A percentile compares a stretch with the other conserved stretches of the same genome.
phyloP scores from a whole-genome alignment of 2,113 vertebrate species.

The Pangasianodon gigas region DNA sequence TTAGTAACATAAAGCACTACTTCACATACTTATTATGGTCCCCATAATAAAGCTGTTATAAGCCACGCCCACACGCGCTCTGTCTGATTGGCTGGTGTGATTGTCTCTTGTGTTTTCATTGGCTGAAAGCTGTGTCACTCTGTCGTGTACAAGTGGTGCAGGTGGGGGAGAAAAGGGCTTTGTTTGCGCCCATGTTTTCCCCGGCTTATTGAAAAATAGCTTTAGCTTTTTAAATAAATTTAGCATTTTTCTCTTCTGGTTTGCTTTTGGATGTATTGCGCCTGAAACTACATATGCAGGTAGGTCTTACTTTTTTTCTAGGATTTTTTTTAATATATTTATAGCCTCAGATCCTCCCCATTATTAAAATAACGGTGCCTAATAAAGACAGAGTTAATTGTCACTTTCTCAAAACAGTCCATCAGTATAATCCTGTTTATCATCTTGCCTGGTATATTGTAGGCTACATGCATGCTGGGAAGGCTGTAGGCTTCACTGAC shows the following conservation, averaged over 20 bases:
- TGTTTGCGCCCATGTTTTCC: conserved; percentile 11
- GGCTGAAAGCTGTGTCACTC: conserved; percentile 5
- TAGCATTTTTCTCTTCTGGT: not conserved
- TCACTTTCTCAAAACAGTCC: not conserved
- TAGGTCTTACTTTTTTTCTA: not conserved
- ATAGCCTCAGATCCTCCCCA: not conserved
- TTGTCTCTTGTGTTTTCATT: not conserved
- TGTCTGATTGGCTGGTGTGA: conserved; percentile 30
- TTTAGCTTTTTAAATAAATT: not conserved
- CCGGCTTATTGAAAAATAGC: conserved; percentile 7
- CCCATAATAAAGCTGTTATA: not conserved
- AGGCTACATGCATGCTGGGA: not conserved
- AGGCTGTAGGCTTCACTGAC: not conserved
- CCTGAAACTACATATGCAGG: not conserved
- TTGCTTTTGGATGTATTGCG: not conserved
- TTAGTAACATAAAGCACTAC: not conserved
- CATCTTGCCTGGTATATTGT: not conserved
- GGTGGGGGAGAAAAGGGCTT: conserved; percentile 28
- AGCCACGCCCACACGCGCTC: not conserved
- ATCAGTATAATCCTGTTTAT: not conserved
- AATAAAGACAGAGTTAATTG: not conserved
- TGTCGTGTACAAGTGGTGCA: not conserved
- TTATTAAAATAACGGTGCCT: not conserved
- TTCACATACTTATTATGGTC: too few species aligned
- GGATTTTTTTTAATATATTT: not conserved